Evolutionary conservation across 2,888 invertebrate genomes (phyloP), one percentile per base, ranked within the genome.

Genomic region (Dasypolia templi): DNA sequence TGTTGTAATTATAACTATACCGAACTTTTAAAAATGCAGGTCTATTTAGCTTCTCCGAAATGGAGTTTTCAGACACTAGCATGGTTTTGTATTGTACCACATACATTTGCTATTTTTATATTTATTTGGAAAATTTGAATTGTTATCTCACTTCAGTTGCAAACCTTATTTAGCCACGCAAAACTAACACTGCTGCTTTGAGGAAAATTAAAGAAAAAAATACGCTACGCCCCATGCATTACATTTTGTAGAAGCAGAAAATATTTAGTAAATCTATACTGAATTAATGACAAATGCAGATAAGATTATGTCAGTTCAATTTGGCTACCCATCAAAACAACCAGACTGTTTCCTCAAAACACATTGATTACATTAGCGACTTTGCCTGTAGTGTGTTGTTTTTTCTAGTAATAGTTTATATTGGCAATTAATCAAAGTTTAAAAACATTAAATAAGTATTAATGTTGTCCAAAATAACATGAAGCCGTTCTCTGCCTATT

Each of bases 291-390:
- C 67, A 67, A 83, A 75, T 53, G 19, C 61, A 55, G 46, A 55
- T 61, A 65, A 46, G 19, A 84, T 85, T 70, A 76, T 74, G 63
- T 78, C 56, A 68, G 46, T 44, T 62, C 29, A 44, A 69, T 77
- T 86, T 85, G 85, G 85, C 86, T 74, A 17, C 14, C 51, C 17
- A 74, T 85, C 86, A 86, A 85, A 68, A 77, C 51, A 58, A 71
- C 42, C 58, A 32, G 19, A 69, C 70, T 19, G 53, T 72, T 80
- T 72, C 39, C 59, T 67, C 32, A 58, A 83, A 66, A 72, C 64
- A 71, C 58, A 63, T 56, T 32, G 35, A 44, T 73, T 67, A 74
- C 59, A 69, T 46, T 53, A 65, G 32, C 19, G 71, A 63, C 29
- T 72, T 61, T 51, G 59, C 7, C 35, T 64, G 58, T 19, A 17